Conservation (phyloP, 2,888 invertebrate species). For the Capitulum mitella region DNA sequence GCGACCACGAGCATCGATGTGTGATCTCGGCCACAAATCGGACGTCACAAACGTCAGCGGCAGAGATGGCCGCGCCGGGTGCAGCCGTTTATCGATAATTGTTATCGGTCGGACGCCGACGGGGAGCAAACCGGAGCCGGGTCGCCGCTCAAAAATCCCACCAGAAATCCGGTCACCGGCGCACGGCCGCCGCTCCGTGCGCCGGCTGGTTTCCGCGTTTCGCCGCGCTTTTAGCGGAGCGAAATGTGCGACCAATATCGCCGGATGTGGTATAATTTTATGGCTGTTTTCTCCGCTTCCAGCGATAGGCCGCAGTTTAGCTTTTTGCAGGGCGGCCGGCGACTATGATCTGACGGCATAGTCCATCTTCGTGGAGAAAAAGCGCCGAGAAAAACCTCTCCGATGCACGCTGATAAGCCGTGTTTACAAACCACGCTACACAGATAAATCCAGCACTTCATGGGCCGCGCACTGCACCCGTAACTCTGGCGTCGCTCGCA, state of each 20-base stretch:
- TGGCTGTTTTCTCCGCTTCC: background rate
- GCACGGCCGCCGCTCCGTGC: background rate
- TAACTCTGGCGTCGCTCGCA: background rate
- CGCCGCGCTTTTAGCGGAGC: background rate
- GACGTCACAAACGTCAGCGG: background rate
- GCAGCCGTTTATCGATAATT: background rate
- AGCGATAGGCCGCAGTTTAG: constrained; percentile 10
- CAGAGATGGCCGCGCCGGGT: background rate
- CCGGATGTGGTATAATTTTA: background rate
- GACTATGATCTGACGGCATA: constrained; percentile 23
- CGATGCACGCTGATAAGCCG: constrained; percentile 18
- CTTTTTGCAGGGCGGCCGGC: constrained; percentile 10
- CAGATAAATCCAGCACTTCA: constrained; percentile 23
- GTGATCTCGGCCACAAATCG: constrained; percentile 1
- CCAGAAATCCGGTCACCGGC: no score
- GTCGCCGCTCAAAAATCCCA: no score
- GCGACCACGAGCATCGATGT: background rate
- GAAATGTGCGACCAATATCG: constrained; percentile 4
- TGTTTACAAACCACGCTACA: constrained; percentile 24
- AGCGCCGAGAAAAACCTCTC: background rate
- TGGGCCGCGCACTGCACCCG: background rate
- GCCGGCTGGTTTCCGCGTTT: background rate
- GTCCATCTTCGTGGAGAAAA: constrained; percentile 18
- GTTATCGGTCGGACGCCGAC: background rate
- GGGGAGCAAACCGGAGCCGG: background rate